Base-by-base conservation (phyloP, 2,797 vertebrate species). In the Acrocephalus scirpaceus region DNA sequence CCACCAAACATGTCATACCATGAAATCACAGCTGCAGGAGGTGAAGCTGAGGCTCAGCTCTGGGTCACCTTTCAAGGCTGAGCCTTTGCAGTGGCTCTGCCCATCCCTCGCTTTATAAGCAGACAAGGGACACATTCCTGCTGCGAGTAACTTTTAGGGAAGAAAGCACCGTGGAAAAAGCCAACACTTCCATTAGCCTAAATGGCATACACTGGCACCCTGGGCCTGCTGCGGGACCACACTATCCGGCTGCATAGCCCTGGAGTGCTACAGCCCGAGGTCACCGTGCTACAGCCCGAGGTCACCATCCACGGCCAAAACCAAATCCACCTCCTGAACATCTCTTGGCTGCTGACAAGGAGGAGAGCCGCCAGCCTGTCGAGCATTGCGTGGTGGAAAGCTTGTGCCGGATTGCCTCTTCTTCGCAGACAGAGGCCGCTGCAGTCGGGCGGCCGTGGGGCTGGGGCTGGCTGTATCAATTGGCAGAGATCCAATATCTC, bases 321-420 rank as follows among this genome's bases (percentile, higher is more conserved):
- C 58, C 15, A 38, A 38, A 20, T 11, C 64, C 58, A 19, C 45
- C 40, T 85, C n/a, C 83, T 57, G 34, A 90, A 12, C 60, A 51
- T 48, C 50, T n/a, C 65, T 64, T 90, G 18, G 4, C 56, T 44
- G 57, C 64, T 86, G 77, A 38, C 51, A 50, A 69, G 85, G 71
- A 80, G 51, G 45, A 89, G 79, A 87, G 82, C 65, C 2, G 1
- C 60, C 10, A 23, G 42, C 56, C 65, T 82, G 67, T 47, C 0
- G 4, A 72, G 36, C 69, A 40, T 4, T 1, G 2, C 0, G 0
- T 1, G 3, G 29, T 15, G 81, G 61, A n/a, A 50, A 40, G 26
- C 23, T 65, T 0, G 0, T 1, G 1, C 8, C 0, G 0, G 21
- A 20, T 60, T 1, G 3, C 48, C 2, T 3, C 0, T 0, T 47